A percentile compares a stretch with the other conserved stretches of the same genome.
These are phyloP conservation scores for Vombatus ursinus DNA, from an alignment of 2,113 vertebrate genomes.

Conservation along the genomic window DNA sequence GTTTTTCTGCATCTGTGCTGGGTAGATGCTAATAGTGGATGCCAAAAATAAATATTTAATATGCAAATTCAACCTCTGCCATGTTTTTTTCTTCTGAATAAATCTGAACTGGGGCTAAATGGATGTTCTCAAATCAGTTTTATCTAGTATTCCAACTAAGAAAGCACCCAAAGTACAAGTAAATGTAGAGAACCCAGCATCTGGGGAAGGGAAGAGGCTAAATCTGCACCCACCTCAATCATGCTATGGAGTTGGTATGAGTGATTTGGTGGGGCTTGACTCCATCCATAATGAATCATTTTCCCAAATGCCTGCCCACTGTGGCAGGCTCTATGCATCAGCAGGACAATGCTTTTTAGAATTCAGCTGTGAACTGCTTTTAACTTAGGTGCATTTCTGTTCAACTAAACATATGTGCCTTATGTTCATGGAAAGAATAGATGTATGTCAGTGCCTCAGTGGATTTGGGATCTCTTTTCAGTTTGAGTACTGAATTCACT, in stretches of 20 bases:
- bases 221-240: background rate
- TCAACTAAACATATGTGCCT: constrained; percentile 25
- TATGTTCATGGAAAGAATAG: background rate
- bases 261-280: background rate
- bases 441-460: background rate
- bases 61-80: background rate
- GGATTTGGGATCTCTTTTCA: background rate
- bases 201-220: constrained; percentile 10
- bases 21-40: background rate
- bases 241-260: background rate
- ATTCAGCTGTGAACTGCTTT: constrained; percentile 30
- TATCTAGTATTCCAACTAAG: constrained; percentile 17
- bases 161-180: constrained; percentile 32
- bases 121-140: constrained; percentile 35
- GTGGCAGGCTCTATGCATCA: background rate
- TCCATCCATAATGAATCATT: background rate
- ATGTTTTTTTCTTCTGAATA: background rate
- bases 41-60: constrained; percentile 13
- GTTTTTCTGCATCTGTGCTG: constrained; percentile 1
- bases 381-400: background rate
- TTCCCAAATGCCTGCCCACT: background rate
- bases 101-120: background rate
- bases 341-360: constrained; percentile 25
- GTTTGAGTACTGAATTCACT: background rate
- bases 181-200: background rate